Evolutionary conservation across 2,888 invertebrate species (phyloP).

Genomic region (Drosophila maculinotata): DNA sequence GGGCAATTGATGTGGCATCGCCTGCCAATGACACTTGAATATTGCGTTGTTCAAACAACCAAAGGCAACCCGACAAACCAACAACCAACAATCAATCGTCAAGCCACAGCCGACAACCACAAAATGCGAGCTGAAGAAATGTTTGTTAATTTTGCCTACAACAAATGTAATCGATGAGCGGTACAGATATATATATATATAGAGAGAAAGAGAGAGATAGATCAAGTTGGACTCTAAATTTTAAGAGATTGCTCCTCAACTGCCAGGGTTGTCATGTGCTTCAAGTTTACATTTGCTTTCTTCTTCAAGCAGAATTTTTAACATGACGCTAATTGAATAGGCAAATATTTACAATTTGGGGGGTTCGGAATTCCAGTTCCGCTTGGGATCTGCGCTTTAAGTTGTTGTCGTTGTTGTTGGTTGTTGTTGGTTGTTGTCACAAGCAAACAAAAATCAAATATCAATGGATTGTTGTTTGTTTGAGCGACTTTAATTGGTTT

Average conservation of each 20-base stretch:
- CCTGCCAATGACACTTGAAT: constrained; percentile 51
- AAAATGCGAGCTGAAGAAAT: constrained; percentile 24
- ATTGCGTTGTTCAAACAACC: constrained; percentile 39
- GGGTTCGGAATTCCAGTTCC: constrained; percentile 54
- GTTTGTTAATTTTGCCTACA: constrained; percentile 39
- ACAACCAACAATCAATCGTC: constrained; percentile 12
- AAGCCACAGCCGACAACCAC: constrained; percentile 17
- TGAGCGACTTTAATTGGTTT: constrained; percentile 67
- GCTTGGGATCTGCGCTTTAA: constrained; percentile 23
- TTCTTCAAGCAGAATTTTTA: constrained; percentile 47
- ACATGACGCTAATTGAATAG: constrained; percentile 74
- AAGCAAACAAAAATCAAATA: constrained; percentile 50
- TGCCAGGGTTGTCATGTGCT: constrained; percentile 38
- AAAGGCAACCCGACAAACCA: constrained; percentile 13
- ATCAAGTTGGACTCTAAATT: too few species aligned
- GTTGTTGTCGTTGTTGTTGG: constrained; percentile 13
- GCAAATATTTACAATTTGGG: constrained; percentile 66
- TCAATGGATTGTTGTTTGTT: constrained; percentile 47
- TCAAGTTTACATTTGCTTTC: constrained; percentile 48
- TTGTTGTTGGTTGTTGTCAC: constrained; percentile 20
- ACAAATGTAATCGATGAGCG: constrained; percentile 29
- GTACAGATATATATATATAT: neutral
- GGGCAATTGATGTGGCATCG: constrained; percentile 35
- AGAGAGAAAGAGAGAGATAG: constrained; percentile 5
- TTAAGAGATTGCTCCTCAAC: constrained; percentile 16